Evolutionary conservation across 1,140 invertebrate species (phyloP).

Genomic region (Caerostris darwini): DNA sequence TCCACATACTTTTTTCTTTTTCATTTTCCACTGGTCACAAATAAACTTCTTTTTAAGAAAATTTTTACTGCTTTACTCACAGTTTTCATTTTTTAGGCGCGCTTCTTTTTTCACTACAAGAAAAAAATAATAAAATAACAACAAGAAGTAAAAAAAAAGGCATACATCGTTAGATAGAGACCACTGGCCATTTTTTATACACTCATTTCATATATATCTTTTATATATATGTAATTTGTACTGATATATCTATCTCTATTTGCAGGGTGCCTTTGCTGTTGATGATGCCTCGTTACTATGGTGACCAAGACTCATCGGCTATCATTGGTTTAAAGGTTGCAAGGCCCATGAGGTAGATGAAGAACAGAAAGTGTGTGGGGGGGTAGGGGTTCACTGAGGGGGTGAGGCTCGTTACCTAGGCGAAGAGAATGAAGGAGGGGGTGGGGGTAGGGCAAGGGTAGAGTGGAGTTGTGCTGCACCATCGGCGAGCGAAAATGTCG

Average conservation of each 20-base stretch:
- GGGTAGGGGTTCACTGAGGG: slow-evolving; percentile 52
- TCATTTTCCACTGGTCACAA: neutral
- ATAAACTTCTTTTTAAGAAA: slow-evolving; percentile 37
- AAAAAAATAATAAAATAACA: neutral
- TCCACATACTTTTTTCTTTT: neutral
- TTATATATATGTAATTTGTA: slow-evolving; percentile 41
- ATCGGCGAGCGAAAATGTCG: slow-evolving; percentile 77
- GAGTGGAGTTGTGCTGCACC: slow-evolving; percentile 41
- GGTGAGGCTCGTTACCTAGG: slow-evolving; percentile 74
- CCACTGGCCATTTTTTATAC: slow-evolving; percentile 64
- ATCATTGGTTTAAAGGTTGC: slow-evolving; percentile 77
- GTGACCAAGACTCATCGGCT: slow-evolving; percentile 71
- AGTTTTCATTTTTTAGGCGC: neutral
- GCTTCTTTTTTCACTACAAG: neutral
- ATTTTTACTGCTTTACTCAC: slow-evolving; percentile 31
- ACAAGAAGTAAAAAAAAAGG: neutral
- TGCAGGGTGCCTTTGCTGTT: slow-evolving; percentile 51
- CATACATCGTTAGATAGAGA: slow-evolving; percentile 42
- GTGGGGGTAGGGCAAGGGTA: neutral
- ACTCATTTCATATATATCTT: slow-evolving; percentile 40
- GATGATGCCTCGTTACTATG: slow-evolving; percentile 71
- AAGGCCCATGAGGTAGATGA: slow-evolving; percentile 70
- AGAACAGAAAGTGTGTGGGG: neutral
- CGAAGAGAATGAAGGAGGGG: slow-evolving; percentile 71
- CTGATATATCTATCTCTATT: slow-evolving; percentile 29